Evolutionary conservation across 53 echinoderm and acorn worm species (phyloP).

Genomic region (Echinarachnius parma): DNA sequence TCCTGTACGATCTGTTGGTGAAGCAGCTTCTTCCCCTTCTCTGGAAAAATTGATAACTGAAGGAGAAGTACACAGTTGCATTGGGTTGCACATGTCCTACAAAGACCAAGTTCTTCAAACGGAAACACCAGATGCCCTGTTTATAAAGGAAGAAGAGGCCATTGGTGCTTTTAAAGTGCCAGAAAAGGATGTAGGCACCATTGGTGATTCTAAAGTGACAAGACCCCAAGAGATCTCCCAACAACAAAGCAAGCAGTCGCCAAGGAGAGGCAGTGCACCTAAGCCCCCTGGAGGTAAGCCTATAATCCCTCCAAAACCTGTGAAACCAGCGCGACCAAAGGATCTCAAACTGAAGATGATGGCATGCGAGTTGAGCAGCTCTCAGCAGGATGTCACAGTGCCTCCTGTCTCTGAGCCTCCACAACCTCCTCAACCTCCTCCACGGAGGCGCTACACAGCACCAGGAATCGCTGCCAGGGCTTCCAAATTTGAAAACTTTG

Average conservation of each 20-base stretch:
- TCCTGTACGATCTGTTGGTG: too few species aligned
- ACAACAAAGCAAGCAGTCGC: neutral
- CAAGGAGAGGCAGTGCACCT: neutral
- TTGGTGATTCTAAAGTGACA: neutral
- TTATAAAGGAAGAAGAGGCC: too few species aligned
- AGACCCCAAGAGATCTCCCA: neutral
- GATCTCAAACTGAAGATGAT: conserved; percentile 29
- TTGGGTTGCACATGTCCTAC: too few species aligned
- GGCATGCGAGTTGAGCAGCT: neutral
- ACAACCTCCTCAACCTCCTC: conserved; percentile 31
- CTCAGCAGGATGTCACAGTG: neutral
- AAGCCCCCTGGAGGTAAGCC: conserved; percentile 23
- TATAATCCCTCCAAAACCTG: conserved; percentile 21
- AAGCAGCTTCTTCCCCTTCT: conserved; percentile 14
- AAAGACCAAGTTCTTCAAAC: too few species aligned
- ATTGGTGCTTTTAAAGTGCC: too few species aligned
- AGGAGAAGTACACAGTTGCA: too few species aligned
- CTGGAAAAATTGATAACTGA: too few species aligned
- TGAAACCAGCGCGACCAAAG: conserved; percentile 34
- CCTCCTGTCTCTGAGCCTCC: conserved; percentile 24
- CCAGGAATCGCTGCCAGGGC: conserved; percentile 41
- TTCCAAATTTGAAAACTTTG: conserved; percentile 24
- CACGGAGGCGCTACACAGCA: conserved; percentile 32
- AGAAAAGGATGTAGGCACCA: too few species aligned
- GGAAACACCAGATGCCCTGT: too few species aligned